Conservation (phyloP, 2,888 invertebrate species). For the Hemithea aestivaria region DNA sequence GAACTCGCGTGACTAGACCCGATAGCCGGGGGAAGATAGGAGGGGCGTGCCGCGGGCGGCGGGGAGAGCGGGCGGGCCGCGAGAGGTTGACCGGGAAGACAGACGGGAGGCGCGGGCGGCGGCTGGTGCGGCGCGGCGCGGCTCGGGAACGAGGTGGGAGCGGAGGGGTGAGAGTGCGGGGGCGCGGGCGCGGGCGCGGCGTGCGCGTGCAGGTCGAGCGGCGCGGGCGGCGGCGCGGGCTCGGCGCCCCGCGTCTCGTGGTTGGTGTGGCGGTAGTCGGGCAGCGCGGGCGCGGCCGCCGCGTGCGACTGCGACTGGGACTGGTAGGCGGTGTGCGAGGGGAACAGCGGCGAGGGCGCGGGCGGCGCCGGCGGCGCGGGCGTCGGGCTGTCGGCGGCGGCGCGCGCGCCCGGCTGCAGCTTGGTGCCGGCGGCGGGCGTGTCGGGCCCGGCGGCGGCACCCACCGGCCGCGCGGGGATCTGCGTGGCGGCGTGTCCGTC, state of each 20-base stretch:
- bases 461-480: conserved; percentile 64
- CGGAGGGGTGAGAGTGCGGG: conserved; percentile 50
- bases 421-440: conserved; percentile 69
- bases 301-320: conserved; percentile 70
- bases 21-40: conserved; percentile 64
- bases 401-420: conserved; percentile 67
- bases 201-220: conserved; percentile 62
- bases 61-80: conserved; percentile 59
- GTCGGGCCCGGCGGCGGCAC: conserved; percentile 60
- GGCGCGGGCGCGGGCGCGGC: conserved; percentile 52
- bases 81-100: conserved; percentile 67
- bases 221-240: conserved; percentile 54
- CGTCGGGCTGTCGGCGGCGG: conserved; percentile 69
- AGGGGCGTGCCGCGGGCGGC: conserved; percentile 60
- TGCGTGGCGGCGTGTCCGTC: conserved; percentile 69
- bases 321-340: conserved; percentile 69
- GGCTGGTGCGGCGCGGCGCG: conserved; percentile 54
- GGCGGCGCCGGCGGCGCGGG: conserved; percentile 69
- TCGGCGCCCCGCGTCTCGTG: conserved; percentile 77
- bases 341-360: conserved; percentile 65
- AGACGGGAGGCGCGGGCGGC: conserved; percentile 53
- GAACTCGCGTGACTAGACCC: conserved; percentile 77
- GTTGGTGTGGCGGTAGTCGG: conserved; percentile 71
- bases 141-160: conserved; percentile 64
- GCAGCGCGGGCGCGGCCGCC: conserved; percentile 65